Conservation (phyloP, 2,113 vertebrate species). For the Chrysochloris asiatica region DNA sequence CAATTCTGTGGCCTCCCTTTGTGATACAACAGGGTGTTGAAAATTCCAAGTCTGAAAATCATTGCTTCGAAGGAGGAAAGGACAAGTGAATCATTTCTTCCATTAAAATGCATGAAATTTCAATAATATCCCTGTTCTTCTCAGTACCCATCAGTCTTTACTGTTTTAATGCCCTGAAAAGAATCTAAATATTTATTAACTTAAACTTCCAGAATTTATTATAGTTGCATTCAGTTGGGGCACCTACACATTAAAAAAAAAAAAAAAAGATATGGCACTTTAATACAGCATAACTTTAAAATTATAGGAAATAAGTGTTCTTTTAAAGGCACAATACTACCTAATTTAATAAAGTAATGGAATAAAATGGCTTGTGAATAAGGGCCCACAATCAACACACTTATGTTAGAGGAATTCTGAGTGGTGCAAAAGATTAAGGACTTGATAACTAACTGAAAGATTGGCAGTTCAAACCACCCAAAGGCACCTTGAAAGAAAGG, state of each 20-base stretch:
- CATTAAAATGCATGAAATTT: constrained; percentile 64
- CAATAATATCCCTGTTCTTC: constrained; percentile 51
- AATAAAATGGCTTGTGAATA: neutral
- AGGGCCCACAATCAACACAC: neutral
- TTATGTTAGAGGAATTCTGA: neutral
- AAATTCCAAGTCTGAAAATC: constrained; percentile 50
- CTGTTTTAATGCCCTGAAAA: constrained; percentile 16
- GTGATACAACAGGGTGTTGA: neutral
- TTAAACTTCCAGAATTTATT: constrained; percentile 52
- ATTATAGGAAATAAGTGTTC: constrained; percentile 54
- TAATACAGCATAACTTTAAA: constrained; percentile 45
- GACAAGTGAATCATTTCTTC: constrained; percentile 4
- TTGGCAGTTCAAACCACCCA: neutral
- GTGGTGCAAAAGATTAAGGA: neutral
- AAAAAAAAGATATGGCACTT: too few species aligned
- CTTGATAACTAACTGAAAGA: neutral
- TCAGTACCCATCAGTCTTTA: constrained; percentile 19
- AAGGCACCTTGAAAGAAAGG: neutral
- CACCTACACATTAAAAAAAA: neutral
- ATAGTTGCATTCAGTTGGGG: neutral
- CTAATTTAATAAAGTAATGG: constrained; percentile 2
- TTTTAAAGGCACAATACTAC: neutral
- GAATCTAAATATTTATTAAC: constrained; percentile 72
- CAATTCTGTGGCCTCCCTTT: constrained; percentile 55
- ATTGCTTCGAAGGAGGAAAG: constrained; percentile 50